Evolutionary conservation across 2,113 vertebrate genomes (phyloP).

Genomic region (Drymodes brunneopygia): DNA sequence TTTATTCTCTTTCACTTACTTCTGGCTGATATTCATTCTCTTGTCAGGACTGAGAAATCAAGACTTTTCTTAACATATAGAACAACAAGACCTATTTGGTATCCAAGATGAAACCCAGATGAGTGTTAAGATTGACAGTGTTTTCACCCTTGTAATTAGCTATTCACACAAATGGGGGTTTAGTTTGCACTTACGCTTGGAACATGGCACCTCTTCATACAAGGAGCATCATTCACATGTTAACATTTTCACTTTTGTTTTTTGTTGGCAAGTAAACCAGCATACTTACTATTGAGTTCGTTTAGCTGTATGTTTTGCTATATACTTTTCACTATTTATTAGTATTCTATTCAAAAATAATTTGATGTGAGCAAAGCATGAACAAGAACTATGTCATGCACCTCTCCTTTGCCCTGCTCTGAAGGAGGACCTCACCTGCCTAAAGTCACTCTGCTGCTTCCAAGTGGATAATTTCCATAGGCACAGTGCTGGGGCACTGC

Average conservation of each 20-base stretch:
- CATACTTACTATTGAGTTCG: neutral
- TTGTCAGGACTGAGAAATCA: slow-evolving; percentile 49
- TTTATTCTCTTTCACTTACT: slow-evolving; percentile 23
- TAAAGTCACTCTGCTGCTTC: neutral
- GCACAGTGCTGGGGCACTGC: accelerated
- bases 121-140: slow-evolving; percentile 53
- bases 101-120: slow-evolving; percentile 48
- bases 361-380: neutral
- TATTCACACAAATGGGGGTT: slow-evolving; percentile 58
- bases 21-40: slow-evolving; percentile 36
- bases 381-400: neutral
- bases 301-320: neutral
- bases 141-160: slow-evolving; percentile 63
- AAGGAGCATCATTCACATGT: slow-evolving; percentile 35
- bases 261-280: slow-evolving; percentile 40
- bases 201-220: slow-evolving; percentile 55
- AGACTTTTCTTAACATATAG: slow-evolving; percentile 49
- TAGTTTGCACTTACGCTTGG: slow-evolving; percentile 51
- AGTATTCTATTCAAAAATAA: neutral
- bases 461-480: neutral
- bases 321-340: neutral
- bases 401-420: neutral
- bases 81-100: slow-evolving; percentile 45
- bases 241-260: slow-evolving; percentile 48
- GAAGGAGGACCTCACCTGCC: neutral